phyloP scores from a whole-genome alignment of 1,140 invertebrate genomes.

The Drosophila mojavensis region DNA sequence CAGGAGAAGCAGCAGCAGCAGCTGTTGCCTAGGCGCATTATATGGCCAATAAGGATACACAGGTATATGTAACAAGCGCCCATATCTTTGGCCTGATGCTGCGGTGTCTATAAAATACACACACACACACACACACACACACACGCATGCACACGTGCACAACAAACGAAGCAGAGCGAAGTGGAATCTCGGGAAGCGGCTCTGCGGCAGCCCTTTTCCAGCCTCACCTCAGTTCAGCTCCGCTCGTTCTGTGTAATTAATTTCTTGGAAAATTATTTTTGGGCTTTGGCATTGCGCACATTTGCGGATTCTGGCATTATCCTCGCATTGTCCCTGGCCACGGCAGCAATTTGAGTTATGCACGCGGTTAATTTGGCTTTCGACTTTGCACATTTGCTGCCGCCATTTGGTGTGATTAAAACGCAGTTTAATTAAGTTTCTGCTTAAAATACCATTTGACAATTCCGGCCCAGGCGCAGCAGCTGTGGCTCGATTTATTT shows the following conservation, averaged over 20 bases:
- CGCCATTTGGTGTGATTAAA: conserved; percentile 32
- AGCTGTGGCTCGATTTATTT: neutral
- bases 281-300: conserved; percentile 17
- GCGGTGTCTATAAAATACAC: conserved; percentile 43
- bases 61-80: conserved; percentile 43
- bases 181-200: neutral
- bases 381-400: neutral
- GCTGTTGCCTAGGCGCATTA: conserved; percentile 44
- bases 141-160: conserved; percentile 7
- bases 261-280: conserved; percentile 72
- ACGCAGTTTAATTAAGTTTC: conserved; percentile 65
- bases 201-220: neutral
- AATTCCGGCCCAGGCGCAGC: neutral
- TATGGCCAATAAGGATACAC: conserved; percentile 71
- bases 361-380: conserved; percentile 53
- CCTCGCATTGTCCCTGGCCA: conserved; percentile 33
- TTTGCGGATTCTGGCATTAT: conserved; percentile 46
- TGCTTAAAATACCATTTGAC: conserved; percentile 11
- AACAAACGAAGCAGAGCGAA: neutral
- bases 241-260: conserved; percentile 58
- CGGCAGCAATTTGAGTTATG: conserved; percentile 61
- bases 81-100: conserved; percentile 46
- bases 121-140: conserved; percentile 5
- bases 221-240: conserved; percentile 2
- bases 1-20: conserved; percentile 1